phyloP scores from a whole-genome alignment of 2,888 invertebrate genomes.

The Zaprionus obscuricornis region DNA sequence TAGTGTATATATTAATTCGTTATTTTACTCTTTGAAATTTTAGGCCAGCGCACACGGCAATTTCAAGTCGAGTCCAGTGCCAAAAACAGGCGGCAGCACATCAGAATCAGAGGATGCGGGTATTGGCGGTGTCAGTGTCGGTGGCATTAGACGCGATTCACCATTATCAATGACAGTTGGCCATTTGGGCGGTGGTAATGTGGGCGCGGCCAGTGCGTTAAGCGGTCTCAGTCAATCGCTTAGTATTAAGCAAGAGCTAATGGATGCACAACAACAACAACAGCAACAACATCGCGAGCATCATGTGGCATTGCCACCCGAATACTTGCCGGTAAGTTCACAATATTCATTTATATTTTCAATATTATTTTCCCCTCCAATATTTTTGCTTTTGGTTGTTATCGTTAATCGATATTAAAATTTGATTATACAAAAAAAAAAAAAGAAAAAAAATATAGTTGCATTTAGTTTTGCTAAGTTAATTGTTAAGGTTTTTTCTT shows the following conservation, averaged over 20 bases:
- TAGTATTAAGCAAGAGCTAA: constrained; percentile 84
- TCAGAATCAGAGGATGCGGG: constrained; percentile 84
- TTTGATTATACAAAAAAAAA: too few species aligned
- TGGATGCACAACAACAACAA: constrained; percentile 82
- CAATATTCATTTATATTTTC: too few species aligned
- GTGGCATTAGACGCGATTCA: constrained; percentile 81
- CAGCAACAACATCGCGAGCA: constrained; percentile 80
- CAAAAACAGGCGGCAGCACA: constrained; percentile 86
- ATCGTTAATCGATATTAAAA: too few species aligned
- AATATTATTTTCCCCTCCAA: background rate
- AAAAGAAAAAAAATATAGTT: too few species aligned
- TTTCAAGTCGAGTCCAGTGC: constrained; percentile 87
- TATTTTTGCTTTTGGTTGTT: too few species aligned
- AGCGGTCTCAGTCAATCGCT: constrained; percentile 82
- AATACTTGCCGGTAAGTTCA: constrained; percentile 83
- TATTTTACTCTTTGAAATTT: background rate
- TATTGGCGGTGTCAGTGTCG: constrained; percentile 57
- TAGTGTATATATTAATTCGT: background rate
- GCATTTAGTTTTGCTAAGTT: constrained; percentile 52
- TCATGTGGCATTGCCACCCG: constrained; percentile 82
- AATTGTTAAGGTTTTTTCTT: constrained; percentile 84
- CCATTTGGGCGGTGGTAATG: constrained; percentile 79
- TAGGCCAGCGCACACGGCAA: constrained; percentile 87
- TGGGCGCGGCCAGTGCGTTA: constrained; percentile 67
- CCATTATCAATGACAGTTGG: constrained; percentile 82